Base-by-base conservation (phyloP, 2,797 vertebrate genomes). In the Ctenopoma multispine region DNA sequence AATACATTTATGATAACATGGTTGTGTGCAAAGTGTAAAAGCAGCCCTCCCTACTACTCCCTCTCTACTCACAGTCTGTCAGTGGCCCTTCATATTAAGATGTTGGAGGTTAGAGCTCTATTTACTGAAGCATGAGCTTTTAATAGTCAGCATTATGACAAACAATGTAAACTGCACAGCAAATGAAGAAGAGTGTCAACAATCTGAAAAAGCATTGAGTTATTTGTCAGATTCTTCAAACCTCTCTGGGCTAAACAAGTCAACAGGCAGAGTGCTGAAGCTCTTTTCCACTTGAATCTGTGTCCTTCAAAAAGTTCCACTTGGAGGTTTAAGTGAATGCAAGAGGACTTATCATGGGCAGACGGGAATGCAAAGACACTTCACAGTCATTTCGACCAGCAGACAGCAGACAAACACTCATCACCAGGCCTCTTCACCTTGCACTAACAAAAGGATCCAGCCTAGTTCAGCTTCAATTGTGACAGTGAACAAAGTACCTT, bases 401-500 rank as follows among this genome's bases (percentile, higher is more conserved):
- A 63, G 44, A 38, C 73, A 57, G 73, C 75, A 81, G 75, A 75
- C 64, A 86, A 85, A 87, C 77, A 87, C 82, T 91, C 71, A 31
- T 72, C 70, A 50, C 41, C 48, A 65, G 63, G 51, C 59, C 82
- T 75, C 85, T 88, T 79, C 66, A 82, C 72, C 55, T 79, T 53
- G 1, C 64, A 67, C 47, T 41, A 34, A 83, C 69, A 68, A 65
- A 75, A 60, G 77, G 46, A 78, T 8, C 62, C 63, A 53, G 58
- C 4, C 29, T 13, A 34, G 58, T 46, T 80, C 60, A 59, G 74
- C 31, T 58, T 69, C 57, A 57, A 58, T 49, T 48, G 44, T 41
- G 43, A 36, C 56, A 43, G 46, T 24, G 46, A 65, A 65, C 38
- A 76, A 59, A 75, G 72, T 60, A 69, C 23, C 34, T 8, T 5